A percentile compares a stretch with the other conserved stretches of the same genome.
Evolutionary conservation across 2,888 invertebrate species (phyloP).

Genomic region (Smittia sp.): DNA sequence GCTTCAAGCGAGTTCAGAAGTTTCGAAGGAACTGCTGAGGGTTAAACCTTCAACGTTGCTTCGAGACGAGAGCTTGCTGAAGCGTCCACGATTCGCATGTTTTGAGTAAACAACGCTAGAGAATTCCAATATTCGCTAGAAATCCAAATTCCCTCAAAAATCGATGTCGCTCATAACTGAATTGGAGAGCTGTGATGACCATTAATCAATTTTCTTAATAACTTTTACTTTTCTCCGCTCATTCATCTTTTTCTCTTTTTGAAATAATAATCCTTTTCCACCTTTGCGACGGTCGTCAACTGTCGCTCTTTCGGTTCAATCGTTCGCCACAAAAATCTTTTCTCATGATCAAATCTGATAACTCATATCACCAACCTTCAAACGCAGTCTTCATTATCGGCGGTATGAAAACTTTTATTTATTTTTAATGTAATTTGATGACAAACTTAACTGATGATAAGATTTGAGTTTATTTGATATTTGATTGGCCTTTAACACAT

Average conservation of each 20-base stretch:
- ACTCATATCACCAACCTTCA: conserved; percentile 34
- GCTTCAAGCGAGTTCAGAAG: conserved; percentile 1
- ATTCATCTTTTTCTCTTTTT: conserved; percentile 3
- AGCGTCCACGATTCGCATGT: background rate
- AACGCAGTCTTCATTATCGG: conserved; percentile 35
- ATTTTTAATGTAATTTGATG: too few relatives aligned
- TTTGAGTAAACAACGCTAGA: background rate
- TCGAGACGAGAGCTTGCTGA: background rate
- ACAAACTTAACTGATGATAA: too few relatives aligned
- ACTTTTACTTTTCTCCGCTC: conserved; percentile 33
- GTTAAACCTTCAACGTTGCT: background rate
- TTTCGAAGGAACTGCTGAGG: background rate
- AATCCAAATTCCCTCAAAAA: background rate
- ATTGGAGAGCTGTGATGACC: background rate
- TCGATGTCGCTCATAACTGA: background rate
- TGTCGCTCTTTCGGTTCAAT: too few relatives aligned
- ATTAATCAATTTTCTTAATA: conserved; percentile 27
- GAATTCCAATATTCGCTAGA: conserved; percentile 15
- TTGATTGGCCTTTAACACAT: too few relatives aligned
- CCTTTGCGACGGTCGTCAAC: background rate
- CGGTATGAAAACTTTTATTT: conserved; percentile 34
- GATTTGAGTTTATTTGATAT: too few relatives aligned
- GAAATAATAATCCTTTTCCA: conserved; percentile 1
- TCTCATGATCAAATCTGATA: conserved; percentile 9
- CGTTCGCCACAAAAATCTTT: background rate